phyloP scores from a whole-genome alignment of 2,113 vertebrate species.

The Cyprinus carpio region DNA sequence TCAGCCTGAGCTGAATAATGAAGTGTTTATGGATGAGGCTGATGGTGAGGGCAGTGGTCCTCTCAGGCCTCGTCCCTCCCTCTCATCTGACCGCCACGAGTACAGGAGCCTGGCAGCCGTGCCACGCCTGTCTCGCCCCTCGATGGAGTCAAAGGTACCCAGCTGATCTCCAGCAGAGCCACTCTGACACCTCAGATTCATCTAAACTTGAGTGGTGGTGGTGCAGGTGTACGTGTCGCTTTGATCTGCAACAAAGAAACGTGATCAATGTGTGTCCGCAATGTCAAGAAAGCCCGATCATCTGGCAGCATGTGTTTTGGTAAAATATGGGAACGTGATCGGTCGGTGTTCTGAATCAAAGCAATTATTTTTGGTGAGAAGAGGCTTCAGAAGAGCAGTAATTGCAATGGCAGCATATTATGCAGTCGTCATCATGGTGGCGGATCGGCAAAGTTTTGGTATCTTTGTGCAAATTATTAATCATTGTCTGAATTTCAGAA shows the following conservation, averaged over 20 bases:
- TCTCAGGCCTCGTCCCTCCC: constrained; percentile 57
- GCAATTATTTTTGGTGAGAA: constrained; percentile 5
- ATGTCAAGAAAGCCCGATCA: background rate
- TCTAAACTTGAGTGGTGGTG: constrained; percentile 23
- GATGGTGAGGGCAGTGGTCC: constrained; percentile 60
- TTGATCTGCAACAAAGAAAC: background rate
- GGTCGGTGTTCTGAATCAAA: background rate
- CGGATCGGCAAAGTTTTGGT: background rate
- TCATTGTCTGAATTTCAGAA: constrained; percentile 5
- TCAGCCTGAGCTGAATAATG: constrained; percentile 72
- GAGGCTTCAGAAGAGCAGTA: background rate
- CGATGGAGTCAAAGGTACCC: constrained; percentile 75
- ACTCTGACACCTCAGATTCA: constrained; percentile 2
- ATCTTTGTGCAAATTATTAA: background rate
- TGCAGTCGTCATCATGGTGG: constrained; percentile 2
- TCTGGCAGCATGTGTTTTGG: background rate
- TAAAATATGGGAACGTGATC: background rate
- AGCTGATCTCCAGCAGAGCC: constrained; percentile 50
- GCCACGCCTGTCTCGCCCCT: constrained; percentile 72
- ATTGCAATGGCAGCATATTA: background rate
- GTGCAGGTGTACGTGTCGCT: constrained; percentile 10
- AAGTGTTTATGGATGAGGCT: constrained; percentile 75
- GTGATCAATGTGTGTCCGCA: background rate
- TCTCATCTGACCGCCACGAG: constrained; percentile 68
- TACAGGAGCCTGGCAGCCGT: constrained; percentile 78